Evolutionary conservation across 2,797 vertebrate species (phyloP).

Genomic region (Acipenser ruthenus): DNA sequence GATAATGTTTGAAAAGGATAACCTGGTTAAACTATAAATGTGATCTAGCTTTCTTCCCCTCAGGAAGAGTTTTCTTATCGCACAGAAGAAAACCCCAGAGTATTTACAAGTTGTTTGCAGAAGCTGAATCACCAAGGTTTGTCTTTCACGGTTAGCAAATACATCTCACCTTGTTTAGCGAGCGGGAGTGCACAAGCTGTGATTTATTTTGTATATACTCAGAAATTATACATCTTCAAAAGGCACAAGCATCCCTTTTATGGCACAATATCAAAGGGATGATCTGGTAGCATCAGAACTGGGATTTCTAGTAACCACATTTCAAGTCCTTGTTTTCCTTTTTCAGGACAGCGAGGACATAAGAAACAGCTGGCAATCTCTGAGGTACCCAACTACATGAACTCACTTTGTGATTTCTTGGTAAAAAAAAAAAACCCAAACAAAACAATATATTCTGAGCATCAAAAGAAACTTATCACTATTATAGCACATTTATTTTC

Average conservation of each 20-base stretch:
- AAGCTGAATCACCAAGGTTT: slow-evolving; percentile 3
- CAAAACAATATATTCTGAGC: too few relatives aligned
- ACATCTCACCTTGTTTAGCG: not conserved
- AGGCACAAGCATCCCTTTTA: not conserved
- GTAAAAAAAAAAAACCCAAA: too few relatives aligned
- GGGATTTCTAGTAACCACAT: too few relatives aligned
- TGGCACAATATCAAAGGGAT: slow-evolving; percentile 7
- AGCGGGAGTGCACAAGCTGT: not conserved
- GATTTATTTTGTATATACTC: not conserved
- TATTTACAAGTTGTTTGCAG: slow-evolving; percentile 2
- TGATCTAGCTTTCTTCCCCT: not conserved
- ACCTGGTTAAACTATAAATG: not conserved
- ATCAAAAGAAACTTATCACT: too few relatives aligned
- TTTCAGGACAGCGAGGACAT: too few relatives aligned
- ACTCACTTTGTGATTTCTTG: too few relatives aligned
- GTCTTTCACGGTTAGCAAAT: not conserved
- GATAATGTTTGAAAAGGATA: slow-evolving; percentile 1
- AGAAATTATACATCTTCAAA: slow-evolving; percentile 3
- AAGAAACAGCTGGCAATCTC: too few relatives aligned
- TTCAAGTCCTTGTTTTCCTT: too few relatives aligned
- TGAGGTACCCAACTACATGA: too few relatives aligned
- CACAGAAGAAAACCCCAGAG: slow-evolving; percentile 2
- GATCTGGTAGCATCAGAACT: too few relatives aligned
- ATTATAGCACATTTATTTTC: too few relatives aligned
- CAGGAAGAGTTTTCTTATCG: not conserved